Conservation (phyloP, 2,113 vertebrate species). For the Trinectes maculatus region DNA sequence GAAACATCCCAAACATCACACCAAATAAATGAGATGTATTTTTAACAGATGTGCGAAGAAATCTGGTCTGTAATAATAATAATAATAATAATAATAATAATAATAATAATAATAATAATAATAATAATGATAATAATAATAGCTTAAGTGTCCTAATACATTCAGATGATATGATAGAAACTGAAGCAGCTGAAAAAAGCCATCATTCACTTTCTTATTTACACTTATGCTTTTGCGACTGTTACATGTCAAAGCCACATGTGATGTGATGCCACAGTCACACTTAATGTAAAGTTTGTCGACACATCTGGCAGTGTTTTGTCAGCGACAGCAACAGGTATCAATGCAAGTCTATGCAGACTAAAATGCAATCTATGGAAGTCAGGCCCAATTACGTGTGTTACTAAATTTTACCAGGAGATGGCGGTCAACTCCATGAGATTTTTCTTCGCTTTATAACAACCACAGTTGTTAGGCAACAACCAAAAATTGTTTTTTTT, state of each 20-base stretch:
- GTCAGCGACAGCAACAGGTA: background rate
- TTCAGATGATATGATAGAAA: too few species aligned
- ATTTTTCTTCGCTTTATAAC: too few species aligned
- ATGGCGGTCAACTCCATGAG: constrained; percentile 62
- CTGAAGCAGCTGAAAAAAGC: constrained; percentile 2
- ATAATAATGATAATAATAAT: too few species aligned
- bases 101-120: too few species aligned
- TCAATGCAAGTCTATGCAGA: background rate
- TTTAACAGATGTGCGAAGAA: background rate
- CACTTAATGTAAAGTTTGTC: background rate
- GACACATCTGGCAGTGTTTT: background rate
- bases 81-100: too few species aligned
- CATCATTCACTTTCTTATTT: background rate
- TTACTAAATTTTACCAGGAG: constrained; percentile 48
- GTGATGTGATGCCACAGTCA: background rate
- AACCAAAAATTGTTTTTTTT: too few species aligned
- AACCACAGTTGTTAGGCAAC: constrained; percentile 12
- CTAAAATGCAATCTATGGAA: background rate
- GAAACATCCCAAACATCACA: background rate
- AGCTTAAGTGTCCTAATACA: too few species aligned
- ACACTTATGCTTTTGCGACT: background rate
- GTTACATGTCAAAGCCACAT: background rate
- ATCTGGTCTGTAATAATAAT: too few species aligned
- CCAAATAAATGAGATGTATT: background rate
- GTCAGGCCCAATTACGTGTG: constrained; percentile 2